phyloP scores from a whole-genome alignment of 2,888 invertebrate genomes.

The Cheilosia soror region DNA sequence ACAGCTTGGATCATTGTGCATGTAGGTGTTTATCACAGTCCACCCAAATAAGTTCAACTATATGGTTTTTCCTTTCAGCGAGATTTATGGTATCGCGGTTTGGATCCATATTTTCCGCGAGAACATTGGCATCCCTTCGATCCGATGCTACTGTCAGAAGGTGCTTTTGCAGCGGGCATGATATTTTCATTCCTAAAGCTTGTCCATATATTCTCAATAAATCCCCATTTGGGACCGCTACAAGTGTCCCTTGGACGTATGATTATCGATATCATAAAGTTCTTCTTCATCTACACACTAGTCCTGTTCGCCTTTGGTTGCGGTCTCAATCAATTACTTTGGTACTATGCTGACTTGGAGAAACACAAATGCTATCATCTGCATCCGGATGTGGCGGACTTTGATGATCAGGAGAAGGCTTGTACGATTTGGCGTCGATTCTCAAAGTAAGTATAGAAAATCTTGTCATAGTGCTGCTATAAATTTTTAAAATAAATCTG shows the following conservation, averaged over 20 bases:
- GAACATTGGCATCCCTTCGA: constrained; percentile 97
- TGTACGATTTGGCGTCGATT: constrained; percentile 95
- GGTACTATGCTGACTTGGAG: constrained; percentile 96
- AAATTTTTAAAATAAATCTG: not conserved
- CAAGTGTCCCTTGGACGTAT: constrained; percentile 97
- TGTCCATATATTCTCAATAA: constrained; percentile 98
- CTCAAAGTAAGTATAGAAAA: constrained; percentile 88
- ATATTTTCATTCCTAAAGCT: constrained; percentile 97
- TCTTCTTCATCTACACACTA: constrained; percentile 96
- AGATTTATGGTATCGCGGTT: constrained; percentile 87
- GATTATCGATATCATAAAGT: constrained; percentile 97
- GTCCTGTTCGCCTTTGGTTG: constrained; percentile 98
- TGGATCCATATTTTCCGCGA: constrained; percentile 93
- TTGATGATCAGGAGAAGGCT: constrained; percentile 92
- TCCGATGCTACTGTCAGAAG: constrained; percentile 95
- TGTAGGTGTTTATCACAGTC: constrained; percentile 85
- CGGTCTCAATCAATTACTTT: constrained; percentile 95
- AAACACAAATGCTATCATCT: constrained; percentile 93
- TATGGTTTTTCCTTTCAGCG: constrained; percentile 83
- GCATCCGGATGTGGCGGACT: constrained; percentile 90
- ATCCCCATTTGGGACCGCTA: constrained; percentile 95
- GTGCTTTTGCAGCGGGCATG: constrained; percentile 98
- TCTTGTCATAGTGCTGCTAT: not conserved
- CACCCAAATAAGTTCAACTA: not conserved
- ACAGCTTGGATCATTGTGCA: constrained; percentile 95